Base-by-base conservation (phyloP, 2,113 vertebrate species). In the Cryptotis parvus region DNA sequence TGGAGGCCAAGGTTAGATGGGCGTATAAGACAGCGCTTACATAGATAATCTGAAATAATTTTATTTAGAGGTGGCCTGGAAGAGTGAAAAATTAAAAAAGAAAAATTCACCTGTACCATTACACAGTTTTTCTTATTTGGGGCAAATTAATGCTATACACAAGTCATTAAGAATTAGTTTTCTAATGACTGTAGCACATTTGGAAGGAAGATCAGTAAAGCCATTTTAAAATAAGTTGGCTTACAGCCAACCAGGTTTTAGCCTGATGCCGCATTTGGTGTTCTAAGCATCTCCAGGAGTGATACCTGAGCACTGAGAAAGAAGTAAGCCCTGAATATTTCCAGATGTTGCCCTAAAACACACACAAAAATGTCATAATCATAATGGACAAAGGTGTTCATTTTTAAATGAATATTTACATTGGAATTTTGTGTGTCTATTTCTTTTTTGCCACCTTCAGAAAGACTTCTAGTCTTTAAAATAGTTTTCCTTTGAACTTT, bases 101-200 rank as follows among this genome's bases (percentile, higher is more conserved):
- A 22, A 24, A 26, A 11, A 78, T 91, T 39, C 84, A 31, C 68
- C 83, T 90, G 15, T 14, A 43, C 39, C 52, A 74, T 84, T 35
- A 35, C 6, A 65, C 22, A 84, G 29, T 20, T 29, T 79, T 90
- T n/a, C n/a, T n/a, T n/a, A n/a, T n/a, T n/a, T 91, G 88, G 75
- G 85, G 35, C 82, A 65, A 89, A 94, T 14, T 43, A 18, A 69
- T 80, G 29, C 65, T 90, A 66, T 72, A 35, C 18, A 35, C 37
- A 74, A 58, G 92, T 52, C 69, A 29, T 78, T 78, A 79, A 79
- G 91, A 88, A 89, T 43, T 20, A 82, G 31, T 89, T 78, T 58
- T 93, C 37, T 65, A 70, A 69, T 26, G 6, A 73, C 24, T 72
- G 7, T 41, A 68, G 33, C 9, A 16, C 87, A 75, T 79, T 84